phyloP scores from a whole-genome alignment of 2,113 vertebrate genomes.

The Formicarius rufipectus region DNA sequence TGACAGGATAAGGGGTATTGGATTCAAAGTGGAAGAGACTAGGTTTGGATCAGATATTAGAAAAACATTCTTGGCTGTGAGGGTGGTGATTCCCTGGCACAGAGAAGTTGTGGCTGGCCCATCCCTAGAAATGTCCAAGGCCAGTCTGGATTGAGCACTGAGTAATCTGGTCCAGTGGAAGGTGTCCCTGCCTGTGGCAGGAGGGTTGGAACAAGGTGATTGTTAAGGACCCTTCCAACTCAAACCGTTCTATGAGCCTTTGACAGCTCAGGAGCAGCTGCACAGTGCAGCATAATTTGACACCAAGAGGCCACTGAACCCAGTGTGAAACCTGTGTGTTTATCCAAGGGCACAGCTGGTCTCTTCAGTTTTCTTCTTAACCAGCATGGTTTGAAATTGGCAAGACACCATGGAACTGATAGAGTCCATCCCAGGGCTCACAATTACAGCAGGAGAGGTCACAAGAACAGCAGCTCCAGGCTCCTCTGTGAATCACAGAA shows the following conservation, averaged over 20 bases:
- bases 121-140: neutral
- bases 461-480: neutral
- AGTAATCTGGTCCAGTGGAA: rapidly evolving
- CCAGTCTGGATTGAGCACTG: neutral
- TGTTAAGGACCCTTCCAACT: neutral
- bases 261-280: neutral
- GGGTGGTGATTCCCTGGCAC: neutral
- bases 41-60: neutral
- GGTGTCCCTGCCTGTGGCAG: no score
- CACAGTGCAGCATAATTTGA: neutral
- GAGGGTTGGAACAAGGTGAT: rapidly evolving
- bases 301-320: neutral
- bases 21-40: neutral
- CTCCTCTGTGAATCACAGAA: neutral
- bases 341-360: neutral
- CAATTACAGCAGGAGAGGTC: neutral
- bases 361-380: neutral
- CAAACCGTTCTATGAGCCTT: neutral
- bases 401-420: neutral
- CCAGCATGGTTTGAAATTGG: neutral
- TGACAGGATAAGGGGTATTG: neutral
- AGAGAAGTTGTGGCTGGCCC: neutral
- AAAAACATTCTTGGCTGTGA: neutral
- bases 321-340: neutral
- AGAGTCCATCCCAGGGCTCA: neutral